A percentile compares a stretch with the other conserved stretches of the same genome.
These are phyloP conservation scores for Noturus placidus DNA, from an alignment of 2,113 vertebrate species.

Conservation along the genomic window DNA sequence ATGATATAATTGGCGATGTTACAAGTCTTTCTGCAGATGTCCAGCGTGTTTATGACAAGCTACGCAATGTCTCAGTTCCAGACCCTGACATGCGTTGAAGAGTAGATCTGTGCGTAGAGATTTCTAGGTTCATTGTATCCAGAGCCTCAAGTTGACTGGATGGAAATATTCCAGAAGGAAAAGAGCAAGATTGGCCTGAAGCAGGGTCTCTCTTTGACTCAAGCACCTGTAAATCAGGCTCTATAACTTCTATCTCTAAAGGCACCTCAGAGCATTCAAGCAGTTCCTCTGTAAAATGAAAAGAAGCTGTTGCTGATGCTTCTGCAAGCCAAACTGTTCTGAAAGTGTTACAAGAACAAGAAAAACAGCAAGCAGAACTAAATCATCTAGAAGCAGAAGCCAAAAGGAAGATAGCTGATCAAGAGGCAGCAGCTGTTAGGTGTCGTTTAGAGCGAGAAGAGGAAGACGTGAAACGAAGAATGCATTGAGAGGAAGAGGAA, in stretches of 20 bases:
- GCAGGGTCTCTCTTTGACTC: too few relatives aligned
- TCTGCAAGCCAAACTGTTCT: background rate
- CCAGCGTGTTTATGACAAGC: too few relatives aligned
- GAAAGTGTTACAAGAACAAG: conserved; percentile 3
- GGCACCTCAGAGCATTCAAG: too few relatives aligned
- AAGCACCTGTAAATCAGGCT: background rate
- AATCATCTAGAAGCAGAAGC: background rate
- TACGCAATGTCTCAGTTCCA: too few relatives aligned
- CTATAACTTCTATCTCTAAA: background rate
- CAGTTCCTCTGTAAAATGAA: background rate
- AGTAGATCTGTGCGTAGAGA: too few relatives aligned
- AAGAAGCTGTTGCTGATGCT: background rate
- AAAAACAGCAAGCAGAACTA: background rate
- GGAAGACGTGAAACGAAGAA: too few relatives aligned
- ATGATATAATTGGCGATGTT: too few relatives aligned
- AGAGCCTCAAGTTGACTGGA: background rate
- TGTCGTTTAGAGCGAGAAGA: too few relatives aligned
- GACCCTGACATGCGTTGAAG: background rate
- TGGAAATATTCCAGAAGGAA: background rate
- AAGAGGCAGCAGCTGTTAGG: too few relatives aligned
- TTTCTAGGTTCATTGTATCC: background rate
- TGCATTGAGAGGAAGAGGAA: too few relatives aligned
- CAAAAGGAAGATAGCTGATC: background rate
- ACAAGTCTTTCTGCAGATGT: too few relatives aligned
- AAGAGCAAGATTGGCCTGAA: background rate